Conservation (phyloP, 2,113 vertebrate species). For the Turdus rufiventris region DNA sequence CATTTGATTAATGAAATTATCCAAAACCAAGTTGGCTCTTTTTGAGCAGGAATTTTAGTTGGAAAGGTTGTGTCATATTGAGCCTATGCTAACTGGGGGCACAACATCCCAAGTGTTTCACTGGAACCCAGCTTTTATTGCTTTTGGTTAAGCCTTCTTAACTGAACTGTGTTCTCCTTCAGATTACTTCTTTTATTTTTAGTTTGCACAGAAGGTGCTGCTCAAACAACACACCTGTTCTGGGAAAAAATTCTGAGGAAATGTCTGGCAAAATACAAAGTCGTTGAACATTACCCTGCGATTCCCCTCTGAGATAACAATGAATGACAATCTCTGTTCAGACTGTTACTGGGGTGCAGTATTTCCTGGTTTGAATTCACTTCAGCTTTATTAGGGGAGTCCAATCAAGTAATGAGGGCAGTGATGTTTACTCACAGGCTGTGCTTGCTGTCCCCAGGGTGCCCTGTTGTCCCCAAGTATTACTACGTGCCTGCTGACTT, state of each 20-base stretch:
- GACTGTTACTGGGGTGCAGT: not conserved
- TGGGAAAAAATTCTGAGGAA: not conserved
- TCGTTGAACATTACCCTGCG: not conserved
- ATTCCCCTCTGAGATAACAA: not conserved
- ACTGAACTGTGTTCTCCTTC: not conserved
- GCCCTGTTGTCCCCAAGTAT: slow-evolving; percentile 90
- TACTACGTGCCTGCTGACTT: slow-evolving; percentile 95
- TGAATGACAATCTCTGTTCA: not conserved
- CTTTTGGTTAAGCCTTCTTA: not conserved
- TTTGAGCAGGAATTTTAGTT: not conserved
- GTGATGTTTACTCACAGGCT: not conserved
- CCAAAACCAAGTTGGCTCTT: not conserved
- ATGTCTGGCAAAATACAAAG: not conserved
- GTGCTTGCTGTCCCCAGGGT: slow-evolving; percentile 71
- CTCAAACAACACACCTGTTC: not conserved
- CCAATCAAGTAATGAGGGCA: not conserved
- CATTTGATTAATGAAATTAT: not conserved
- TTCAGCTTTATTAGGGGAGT: not conserved
- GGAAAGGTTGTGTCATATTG: not conserved
- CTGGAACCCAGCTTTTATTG: not conserved
- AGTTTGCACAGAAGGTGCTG: not conserved
- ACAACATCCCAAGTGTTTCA: not conserved
- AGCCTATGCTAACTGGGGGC: not conserved
- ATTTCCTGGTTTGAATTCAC: not conserved
- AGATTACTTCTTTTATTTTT: not conserved